Evolutionary conservation across 1,140 invertebrate genomes (phyloP).

Genomic region (Stegodyphus dumicola): DNA sequence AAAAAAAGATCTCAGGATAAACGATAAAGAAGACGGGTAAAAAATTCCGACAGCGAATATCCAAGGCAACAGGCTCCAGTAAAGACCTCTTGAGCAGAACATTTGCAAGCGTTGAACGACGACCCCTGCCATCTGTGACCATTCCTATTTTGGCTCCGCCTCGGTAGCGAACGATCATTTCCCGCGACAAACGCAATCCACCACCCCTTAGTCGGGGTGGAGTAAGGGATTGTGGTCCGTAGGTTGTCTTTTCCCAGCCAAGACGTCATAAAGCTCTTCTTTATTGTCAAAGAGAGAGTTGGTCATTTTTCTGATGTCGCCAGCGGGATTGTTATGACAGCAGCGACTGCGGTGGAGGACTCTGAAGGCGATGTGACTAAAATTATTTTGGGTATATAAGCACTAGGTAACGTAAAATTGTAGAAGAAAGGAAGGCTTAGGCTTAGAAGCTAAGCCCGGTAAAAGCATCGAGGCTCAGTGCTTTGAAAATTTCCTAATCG

Average conservation of each 20-base stretch:
- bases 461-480: too few species aligned
- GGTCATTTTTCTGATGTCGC: neutral
- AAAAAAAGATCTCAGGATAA: slow-evolving; percentile 23
- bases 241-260: neutral
- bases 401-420: too few species aligned
- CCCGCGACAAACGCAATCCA: neutral
- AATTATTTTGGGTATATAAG: too few species aligned
- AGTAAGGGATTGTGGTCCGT: slow-evolving; percentile 11
- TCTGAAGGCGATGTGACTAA: too few species aligned
- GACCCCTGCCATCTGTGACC: slow-evolving; percentile 38
- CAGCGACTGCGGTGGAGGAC: too few species aligned
- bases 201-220: neutral
- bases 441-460: too few species aligned
- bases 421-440: too few species aligned
- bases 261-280: slow-evolving; percentile 43
- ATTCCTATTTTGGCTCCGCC: neutral
- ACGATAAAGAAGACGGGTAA: slow-evolving; percentile 11
- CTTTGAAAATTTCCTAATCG: too few species aligned
- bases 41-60: neutral
- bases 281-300: slow-evolving; percentile 17
- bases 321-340: neutral
- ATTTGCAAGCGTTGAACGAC: slow-evolving; percentile 36
- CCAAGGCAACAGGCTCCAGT: slow-evolving; percentile 30
- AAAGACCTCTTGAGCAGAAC: slow-evolving; percentile 43
- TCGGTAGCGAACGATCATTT: neutral